Conservation (phyloP, 2,888 invertebrate species). For the Pteria penguin region DNA sequence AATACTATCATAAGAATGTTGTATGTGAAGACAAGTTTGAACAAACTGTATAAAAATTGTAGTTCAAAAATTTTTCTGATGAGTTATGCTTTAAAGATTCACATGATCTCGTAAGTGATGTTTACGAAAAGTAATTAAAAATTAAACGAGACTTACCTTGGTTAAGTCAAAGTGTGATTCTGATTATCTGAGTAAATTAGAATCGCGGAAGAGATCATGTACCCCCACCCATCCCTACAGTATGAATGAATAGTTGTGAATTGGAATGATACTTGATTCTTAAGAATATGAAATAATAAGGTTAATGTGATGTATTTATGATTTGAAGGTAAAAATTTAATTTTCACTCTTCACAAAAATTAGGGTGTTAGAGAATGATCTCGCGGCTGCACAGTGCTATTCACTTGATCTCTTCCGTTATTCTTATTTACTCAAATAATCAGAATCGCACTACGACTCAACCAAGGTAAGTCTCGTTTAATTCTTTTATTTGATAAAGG, state of each 20-base stretch:
- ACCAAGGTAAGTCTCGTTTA: no score
- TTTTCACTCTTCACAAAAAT: background rate
- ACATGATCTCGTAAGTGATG: conserved; percentile 23
- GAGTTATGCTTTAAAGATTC: conserved; percentile 19
- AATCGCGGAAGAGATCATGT: background rate
- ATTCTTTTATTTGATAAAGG: no score
- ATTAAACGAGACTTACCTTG: background rate
- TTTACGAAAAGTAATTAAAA: conserved; percentile 3
- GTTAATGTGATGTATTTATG: no score
- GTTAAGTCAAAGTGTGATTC: background rate
- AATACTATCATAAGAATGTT: conserved; percentile 20
- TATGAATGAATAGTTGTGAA: background rate
- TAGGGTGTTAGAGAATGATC: conserved; percentile 3
- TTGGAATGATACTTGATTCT: no score
- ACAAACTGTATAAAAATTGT: background rate
- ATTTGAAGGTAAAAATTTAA: no score
- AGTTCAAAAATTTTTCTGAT: background rate
- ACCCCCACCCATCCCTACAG: background rate
- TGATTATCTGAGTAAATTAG: background rate
- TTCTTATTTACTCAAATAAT: no score
- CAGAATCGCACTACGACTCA: no score
- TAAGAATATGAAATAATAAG: no score
- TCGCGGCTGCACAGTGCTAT: conserved; percentile 15
- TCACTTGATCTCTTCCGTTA: conserved; percentile 10
- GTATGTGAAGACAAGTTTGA: background rate